Percentiles rank a stretch among this genome's conserved stretches.
Evolutionary conservation across 1,140 invertebrate genomes (phyloP).

Genomic region (Papilio polyxenes): DNA sequence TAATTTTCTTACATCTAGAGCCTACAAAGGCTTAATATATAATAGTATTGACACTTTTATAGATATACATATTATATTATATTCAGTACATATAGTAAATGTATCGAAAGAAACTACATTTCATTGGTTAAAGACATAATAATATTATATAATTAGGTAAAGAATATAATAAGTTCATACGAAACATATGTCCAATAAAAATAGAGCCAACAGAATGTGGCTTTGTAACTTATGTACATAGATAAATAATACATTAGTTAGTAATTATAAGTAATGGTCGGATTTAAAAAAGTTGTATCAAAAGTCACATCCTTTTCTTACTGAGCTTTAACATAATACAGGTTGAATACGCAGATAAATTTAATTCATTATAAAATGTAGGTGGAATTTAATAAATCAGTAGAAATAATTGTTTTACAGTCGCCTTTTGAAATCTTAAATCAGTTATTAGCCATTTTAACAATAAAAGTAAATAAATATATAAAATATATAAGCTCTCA

Average conservation of each 20-base stretch:
- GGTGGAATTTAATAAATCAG: not conserved
- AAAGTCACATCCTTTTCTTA: not conserved
- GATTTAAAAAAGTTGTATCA: conserved; percentile 19
- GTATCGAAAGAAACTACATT: conserved; percentile 5
- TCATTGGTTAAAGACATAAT: not conserved
- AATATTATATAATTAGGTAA: not conserved
- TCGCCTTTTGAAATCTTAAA: not conserved
- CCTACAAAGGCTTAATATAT: not conserved
- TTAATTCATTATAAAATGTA: not conserved
- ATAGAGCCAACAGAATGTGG: conserved; percentile 11
- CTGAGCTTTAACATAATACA: not conserved
- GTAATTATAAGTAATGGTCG: not conserved
- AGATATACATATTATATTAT: not conserved
- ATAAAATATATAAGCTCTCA: conserved; percentile 9
- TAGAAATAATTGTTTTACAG: not conserved
- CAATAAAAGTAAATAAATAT: not conserved
- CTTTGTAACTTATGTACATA: not conserved
- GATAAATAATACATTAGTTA: not conserved
- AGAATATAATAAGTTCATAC: not conserved
- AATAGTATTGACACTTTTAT: not conserved
- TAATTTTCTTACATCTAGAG: conserved; percentile 4
- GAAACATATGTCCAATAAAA: conserved; percentile 10
- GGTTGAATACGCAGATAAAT: not conserved
- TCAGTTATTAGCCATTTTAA: not conserved
- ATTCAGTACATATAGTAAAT: conserved; percentile 18